phyloP scores from a whole-genome alignment of 2,888 invertebrate species.

The Antitype chi region DNA sequence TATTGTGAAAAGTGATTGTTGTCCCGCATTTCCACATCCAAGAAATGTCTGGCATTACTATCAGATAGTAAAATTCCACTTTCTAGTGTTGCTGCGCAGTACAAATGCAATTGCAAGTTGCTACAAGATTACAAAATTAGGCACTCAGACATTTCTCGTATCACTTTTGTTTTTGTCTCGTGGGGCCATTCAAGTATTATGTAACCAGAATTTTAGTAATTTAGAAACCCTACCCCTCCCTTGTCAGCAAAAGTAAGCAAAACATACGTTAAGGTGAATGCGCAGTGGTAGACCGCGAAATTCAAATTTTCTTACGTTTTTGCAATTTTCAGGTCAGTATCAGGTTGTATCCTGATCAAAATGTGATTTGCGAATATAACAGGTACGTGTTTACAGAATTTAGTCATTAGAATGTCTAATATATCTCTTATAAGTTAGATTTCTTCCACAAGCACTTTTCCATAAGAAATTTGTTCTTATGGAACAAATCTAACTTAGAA shows the following conservation, averaged over 20 bases:
- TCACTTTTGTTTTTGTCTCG: not conserved
- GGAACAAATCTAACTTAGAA: too few species aligned
- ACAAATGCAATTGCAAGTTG: slow-evolving; percentile 4
- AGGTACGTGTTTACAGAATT: too few species aligned
- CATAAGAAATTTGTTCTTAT: too few species aligned
- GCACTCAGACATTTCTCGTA: slow-evolving; percentile 18
- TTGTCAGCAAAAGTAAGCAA: not conserved
- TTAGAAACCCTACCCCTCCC: not conserved
- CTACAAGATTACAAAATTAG: not conserved
- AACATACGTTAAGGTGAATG: too few species aligned
- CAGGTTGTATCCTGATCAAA: too few species aligned
- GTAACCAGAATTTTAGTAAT: not conserved
- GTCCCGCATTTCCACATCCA: slow-evolving; percentile 21
- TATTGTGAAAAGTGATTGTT: slow-evolving; percentile 29
- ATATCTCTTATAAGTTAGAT: too few species aligned
- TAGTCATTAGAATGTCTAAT: too few species aligned
- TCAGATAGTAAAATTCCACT: slow-evolving; percentile 5
- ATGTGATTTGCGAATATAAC: too few species aligned
- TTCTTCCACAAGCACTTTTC: too few species aligned
- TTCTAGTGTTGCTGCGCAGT: not conserved
- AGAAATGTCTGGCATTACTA: slow-evolving; percentile 31
- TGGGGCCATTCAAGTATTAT: not conserved
- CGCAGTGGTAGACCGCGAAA: too few species aligned
- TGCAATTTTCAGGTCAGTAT: too few species aligned
- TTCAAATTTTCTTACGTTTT: too few species aligned